phyloP scores from a whole-genome alignment of 2,888 invertebrate genomes.

The Crioceris asparagi region DNA sequence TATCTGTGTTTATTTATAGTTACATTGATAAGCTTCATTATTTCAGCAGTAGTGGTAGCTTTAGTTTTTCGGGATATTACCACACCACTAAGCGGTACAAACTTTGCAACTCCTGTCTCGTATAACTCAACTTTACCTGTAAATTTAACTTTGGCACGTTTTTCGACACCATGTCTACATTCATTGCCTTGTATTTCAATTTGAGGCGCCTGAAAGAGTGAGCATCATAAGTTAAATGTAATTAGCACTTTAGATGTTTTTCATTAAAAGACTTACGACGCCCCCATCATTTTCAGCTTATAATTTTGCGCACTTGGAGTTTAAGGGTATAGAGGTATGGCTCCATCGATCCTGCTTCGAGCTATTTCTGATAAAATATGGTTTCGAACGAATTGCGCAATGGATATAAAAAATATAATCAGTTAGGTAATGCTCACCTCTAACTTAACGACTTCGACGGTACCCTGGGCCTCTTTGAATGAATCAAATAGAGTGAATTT shows the following conservation, averaged over 20 bases:
- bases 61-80: conserved; percentile 44
- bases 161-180: conserved; percentile 42
- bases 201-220: conserved; percentile 42
- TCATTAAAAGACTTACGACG: conserved; percentile 34
- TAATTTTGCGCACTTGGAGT: conserved; percentile 7
- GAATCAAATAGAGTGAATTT: conserved; percentile 62
- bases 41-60: conserved; percentile 42
- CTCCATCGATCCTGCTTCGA: conserved; percentile 13
- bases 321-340: conserved; percentile 14
- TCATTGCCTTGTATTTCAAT: conserved; percentile 38
- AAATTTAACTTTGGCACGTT: conserved; percentile 50
- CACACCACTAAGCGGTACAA: conserved; percentile 48
- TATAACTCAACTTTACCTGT: conserved; percentile 60
- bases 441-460: conserved; percentile 52
- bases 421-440: conserved; percentile 42
- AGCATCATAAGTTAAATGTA: conserved; percentile 29
- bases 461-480: conserved; percentile 56
- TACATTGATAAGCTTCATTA: conserved; percentile 47
- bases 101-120: conserved; percentile 50
- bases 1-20: conserved; percentile 43
- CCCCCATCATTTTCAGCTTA: conserved; percentile 17
- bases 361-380: conserved; percentile 20
- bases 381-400: conserved; percentile 11
- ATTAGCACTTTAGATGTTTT: conserved; percentile 16
- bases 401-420: background rate